phyloP scores from a whole-genome alignment of 2,113 vertebrate species.

The Sceloporus tristichus region DNA sequence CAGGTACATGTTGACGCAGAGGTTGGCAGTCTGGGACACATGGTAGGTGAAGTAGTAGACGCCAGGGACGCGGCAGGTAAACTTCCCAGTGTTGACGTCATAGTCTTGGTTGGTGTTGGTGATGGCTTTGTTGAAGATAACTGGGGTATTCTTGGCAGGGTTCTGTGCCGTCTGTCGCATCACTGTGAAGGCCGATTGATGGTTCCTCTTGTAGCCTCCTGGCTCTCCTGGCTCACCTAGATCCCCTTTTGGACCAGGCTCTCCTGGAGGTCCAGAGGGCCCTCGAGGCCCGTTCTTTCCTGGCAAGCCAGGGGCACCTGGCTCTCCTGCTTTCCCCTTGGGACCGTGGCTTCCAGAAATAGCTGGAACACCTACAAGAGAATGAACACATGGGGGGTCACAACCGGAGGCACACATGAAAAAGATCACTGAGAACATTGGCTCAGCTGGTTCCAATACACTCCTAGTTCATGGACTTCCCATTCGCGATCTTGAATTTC shows the following conservation, averaged over 20 bases:
- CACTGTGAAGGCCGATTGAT: conserved; percentile 83
- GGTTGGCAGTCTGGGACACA: conserved; percentile 70
- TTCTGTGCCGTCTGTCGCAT: conserved; percentile 51
- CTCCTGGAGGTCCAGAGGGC: conserved; percentile 17
- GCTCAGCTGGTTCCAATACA: too few species aligned
- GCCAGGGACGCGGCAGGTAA: conserved; percentile 80
- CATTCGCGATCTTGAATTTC: too few species aligned
- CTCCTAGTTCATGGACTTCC: too few species aligned
- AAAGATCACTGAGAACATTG: too few species aligned
- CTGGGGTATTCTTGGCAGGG: conserved; percentile 50
- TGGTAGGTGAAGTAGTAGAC: conserved; percentile 87
- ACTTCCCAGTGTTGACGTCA: conserved; percentile 74
- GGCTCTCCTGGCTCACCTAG: conserved; percentile 62
- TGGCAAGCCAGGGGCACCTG: conserved; percentile 60
- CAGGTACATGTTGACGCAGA: conserved; percentile 76
- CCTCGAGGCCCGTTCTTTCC: conserved; percentile 79
- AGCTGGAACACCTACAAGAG: conserved; percentile 72
- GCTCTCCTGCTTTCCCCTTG: conserved; percentile 77
- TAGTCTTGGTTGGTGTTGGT: conserved; percentile 80
- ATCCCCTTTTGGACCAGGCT: neutral
- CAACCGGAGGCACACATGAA: too few species aligned
- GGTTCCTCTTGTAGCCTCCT: conserved; percentile 68
- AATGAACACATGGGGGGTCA: neutral
- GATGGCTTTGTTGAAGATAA: conserved; percentile 77
- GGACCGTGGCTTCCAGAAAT: conserved; percentile 46